phyloP scores from a whole-genome alignment of 2,113 vertebrate genomes.

The Todiramphus chloris region DNA sequence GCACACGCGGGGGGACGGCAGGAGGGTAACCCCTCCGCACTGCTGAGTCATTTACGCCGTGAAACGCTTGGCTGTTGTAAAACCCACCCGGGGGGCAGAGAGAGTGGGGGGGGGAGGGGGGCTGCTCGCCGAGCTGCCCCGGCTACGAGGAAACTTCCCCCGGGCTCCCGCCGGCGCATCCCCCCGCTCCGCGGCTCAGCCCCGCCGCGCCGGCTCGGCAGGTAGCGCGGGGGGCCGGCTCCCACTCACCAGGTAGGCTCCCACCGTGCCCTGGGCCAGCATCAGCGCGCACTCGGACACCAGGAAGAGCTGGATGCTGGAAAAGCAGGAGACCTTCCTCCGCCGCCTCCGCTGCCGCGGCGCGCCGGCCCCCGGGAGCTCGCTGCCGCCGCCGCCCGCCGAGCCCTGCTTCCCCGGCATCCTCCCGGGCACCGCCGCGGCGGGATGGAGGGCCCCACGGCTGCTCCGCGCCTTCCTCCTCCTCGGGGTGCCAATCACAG shows the following conservation, averaged over 20 bases:
- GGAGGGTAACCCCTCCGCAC: conserved; percentile 3
- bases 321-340: conserved; percentile 89
- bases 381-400: conserved; percentile 51
- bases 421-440: conserved; percentile 40
- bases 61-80: neutral
- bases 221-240: neutral
- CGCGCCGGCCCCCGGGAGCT: conserved; percentile 75
- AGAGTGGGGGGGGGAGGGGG: neutral
- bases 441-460: conserved; percentile 48
- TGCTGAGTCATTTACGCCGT: conserved; percentile 72
- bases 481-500: conserved; percentile 53
- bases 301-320: conserved; percentile 96
- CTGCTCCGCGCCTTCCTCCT: conserved; percentile 29
- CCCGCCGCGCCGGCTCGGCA: neutral
- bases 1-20: neutral
- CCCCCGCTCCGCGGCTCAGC: neutral
- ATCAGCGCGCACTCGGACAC: conserved; percentile 95
- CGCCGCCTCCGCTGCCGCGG: conserved; percentile 76
- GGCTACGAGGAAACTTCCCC: neutral
- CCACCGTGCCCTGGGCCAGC: conserved; percentile 97
- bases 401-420: conserved; percentile 84
- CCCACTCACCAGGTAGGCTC: conserved; percentile 95
- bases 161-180: neutral
- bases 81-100: neutral
- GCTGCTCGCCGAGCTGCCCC: neutral